phyloP scores from a whole-genome alignment of 2,888 invertebrate species.

The Marasmarcha lunaedactyla region DNA sequence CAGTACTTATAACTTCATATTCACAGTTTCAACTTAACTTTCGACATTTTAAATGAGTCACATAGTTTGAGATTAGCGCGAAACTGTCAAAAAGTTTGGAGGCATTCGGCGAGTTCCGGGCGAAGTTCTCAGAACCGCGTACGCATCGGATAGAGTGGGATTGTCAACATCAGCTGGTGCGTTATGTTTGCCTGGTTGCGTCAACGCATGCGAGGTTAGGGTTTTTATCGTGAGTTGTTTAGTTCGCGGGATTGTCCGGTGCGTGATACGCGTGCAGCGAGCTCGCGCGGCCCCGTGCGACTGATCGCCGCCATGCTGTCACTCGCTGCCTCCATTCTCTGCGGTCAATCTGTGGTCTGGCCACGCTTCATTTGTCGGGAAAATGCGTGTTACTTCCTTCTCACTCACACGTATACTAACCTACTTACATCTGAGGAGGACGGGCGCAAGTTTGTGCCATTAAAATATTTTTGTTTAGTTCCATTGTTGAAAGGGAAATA shows the following conservation, averaged over 20 bases:
- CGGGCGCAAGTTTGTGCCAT: constrained; percentile 50
- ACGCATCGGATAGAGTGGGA: constrained; percentile 16
- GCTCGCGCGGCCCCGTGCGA: constrained; percentile 53
- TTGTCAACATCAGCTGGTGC: constrained; percentile 54
- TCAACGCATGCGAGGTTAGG: too few species aligned
- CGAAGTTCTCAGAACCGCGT: constrained; percentile 22
- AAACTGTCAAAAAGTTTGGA: constrained; percentile 29
- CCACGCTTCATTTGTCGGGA: constrained; percentile 71
- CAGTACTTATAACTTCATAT: constrained; percentile 35
- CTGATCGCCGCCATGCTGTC: constrained; percentile 68
- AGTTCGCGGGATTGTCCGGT: constrained; percentile 20
- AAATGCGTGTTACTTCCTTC: constrained; percentile 51
- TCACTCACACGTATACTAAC: constrained; percentile 27
- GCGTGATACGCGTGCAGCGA: constrained; percentile 13
- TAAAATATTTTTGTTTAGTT: constrained; percentile 62
- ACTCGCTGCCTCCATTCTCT: constrained; percentile 69
- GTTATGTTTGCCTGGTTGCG: constrained; percentile 40
- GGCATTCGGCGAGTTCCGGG: constrained; percentile 36
- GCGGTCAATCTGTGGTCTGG: constrained; percentile 71
- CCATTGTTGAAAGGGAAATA: constrained; percentile 62
- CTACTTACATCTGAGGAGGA: constrained; percentile 33
- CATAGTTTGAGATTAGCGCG: constrained; percentile 25
- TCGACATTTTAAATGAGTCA: constrained; percentile 68
- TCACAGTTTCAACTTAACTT: constrained; percentile 65
- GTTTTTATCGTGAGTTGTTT: constrained; percentile 3